Evolutionary conservation across 2,888 invertebrate species (phyloP).

Genomic region (Eulithis prunata): DNA sequence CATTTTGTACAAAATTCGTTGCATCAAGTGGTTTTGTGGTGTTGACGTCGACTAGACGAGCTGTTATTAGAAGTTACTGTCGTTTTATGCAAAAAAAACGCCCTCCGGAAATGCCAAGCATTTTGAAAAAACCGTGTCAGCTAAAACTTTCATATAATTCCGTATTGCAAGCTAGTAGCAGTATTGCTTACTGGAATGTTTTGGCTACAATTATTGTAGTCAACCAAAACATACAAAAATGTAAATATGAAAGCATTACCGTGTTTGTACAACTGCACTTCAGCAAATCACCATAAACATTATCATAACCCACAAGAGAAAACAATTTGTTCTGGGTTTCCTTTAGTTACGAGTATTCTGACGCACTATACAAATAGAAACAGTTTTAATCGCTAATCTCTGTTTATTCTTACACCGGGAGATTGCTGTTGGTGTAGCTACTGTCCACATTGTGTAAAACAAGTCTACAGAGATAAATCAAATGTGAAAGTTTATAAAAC

Average conservation of each 20-base stretch:
- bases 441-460: conserved; percentile 25
- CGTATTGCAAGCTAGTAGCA: conserved; percentile 30
- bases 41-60: conserved; percentile 41
- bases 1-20: conserved; percentile 6
- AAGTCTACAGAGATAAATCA: conserved; percentile 26
- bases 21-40: conserved; percentile 19
- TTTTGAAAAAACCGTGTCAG: conserved; percentile 38
- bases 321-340: conserved; percentile 23
- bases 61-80: conserved; percentile 35
- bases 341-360: conserved; percentile 16
- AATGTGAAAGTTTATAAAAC: conserved; percentile 31
- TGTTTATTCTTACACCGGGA: conserved; percentile 25
- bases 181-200: not conserved
- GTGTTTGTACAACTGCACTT: conserved; percentile 1
- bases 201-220: no score
- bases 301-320: conserved; percentile 21
- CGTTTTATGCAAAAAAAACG: conserved; percentile 38
- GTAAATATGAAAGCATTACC: not conserved
- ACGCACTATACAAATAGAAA: conserved; percentile 30
- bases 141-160: conserved; percentile 34
- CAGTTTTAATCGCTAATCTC: conserved; percentile 21
- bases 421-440: conserved; percentile 10
- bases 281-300: conserved; percentile 4
- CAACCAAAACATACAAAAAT: not conserved
- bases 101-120: conserved; percentile 31